Percentiles rank a stretch among this genome's conserved stretches.
phyloP scores from a whole-genome alignment of 2,888 invertebrate species.

The Sinhomidia bicolor region DNA sequence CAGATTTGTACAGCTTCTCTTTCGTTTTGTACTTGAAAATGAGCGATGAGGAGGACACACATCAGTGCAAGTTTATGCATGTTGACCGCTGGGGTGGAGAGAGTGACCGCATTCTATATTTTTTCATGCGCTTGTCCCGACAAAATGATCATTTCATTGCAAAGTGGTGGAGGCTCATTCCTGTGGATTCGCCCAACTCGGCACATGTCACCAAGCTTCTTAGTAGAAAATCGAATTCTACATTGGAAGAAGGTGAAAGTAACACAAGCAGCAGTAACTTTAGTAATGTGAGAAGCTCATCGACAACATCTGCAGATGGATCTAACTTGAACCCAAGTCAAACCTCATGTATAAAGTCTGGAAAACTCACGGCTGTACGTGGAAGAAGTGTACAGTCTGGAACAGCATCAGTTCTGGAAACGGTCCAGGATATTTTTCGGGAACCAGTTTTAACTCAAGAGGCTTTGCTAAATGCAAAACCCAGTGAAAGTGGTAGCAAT shows the following conservation, averaged over 20 bases:
- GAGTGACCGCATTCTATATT: constrained; percentile 54
- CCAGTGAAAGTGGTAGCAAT: background rate
- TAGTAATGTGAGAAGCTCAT: background rate
- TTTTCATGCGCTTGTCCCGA: constrained; percentile 64
- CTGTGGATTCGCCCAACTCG: background rate
- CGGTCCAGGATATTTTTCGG: background rate
- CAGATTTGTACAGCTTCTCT: constrained; percentile 73
- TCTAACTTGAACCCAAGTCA: too few species aligned
- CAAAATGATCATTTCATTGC: constrained; percentile 24
- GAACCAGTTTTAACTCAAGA: background rate
- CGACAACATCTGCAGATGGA: background rate
- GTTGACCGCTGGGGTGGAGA: constrained; percentile 75
- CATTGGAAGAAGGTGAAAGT: background rate
- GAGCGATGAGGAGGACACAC: constrained; percentile 22
- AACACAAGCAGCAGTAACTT: background rate
- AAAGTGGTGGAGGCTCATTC: constrained; percentile 69
- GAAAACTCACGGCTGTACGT: background rate
- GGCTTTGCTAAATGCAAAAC: background rate
- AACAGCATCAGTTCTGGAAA: background rate
- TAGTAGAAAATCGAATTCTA: background rate
- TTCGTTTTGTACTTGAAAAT: constrained; percentile 69
- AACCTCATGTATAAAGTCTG: too few species aligned
- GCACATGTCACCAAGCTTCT: constrained; percentile 25
- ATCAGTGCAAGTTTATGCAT: constrained; percentile 68
- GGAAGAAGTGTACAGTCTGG: background rate